phyloP scores from a whole-genome alignment of 1,140 invertebrate species.

The Anastrepha ludens region DNA sequence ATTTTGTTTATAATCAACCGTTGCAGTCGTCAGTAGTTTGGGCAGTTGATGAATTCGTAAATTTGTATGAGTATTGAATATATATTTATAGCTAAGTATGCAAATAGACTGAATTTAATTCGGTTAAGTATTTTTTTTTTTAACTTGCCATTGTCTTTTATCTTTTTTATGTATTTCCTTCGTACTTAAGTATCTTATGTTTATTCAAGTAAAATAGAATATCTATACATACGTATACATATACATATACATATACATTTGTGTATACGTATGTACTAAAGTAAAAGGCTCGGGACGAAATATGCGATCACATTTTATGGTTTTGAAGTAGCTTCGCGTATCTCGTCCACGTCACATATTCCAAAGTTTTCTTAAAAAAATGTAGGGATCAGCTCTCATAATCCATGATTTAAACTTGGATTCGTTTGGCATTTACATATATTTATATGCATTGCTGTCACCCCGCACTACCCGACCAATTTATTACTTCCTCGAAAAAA shows the following conservation, averaged over 20 bases:
- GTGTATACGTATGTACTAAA: too few species aligned
- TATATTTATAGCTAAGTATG: slow-evolving; percentile 54
- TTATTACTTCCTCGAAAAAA: too few species aligned
- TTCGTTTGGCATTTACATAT: too few species aligned
- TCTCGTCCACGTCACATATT: too few species aligned
- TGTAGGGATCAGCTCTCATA: too few species aligned
- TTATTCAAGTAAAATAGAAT: background rate
- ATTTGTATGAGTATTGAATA: background rate
- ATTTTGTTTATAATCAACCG: slow-evolving; percentile 51
- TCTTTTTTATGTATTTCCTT: slow-evolving; percentile 16
- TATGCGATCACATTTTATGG: too few species aligned
- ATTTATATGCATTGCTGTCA: too few species aligned
- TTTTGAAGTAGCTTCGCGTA: too few species aligned
- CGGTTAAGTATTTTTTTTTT: background rate
- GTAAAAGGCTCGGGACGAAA: too few species aligned
- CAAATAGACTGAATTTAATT: background rate
- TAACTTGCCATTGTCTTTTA: background rate
- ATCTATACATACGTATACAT: background rate
- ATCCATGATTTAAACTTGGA: too few species aligned
- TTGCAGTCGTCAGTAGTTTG: slow-evolving; percentile 30
- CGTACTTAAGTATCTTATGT: background rate
- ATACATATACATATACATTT: background rate
- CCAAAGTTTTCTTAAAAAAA: too few species aligned
- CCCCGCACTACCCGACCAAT: too few species aligned
- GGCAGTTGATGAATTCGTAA: slow-evolving; percentile 40